A percentile compares a stretch with the other conserved stretches of the same genome.
These are phyloP conservation scores for Hecatera dysodea DNA, from an alignment of 2,888 invertebrate genomes.

Conservation along the genomic window DNA sequence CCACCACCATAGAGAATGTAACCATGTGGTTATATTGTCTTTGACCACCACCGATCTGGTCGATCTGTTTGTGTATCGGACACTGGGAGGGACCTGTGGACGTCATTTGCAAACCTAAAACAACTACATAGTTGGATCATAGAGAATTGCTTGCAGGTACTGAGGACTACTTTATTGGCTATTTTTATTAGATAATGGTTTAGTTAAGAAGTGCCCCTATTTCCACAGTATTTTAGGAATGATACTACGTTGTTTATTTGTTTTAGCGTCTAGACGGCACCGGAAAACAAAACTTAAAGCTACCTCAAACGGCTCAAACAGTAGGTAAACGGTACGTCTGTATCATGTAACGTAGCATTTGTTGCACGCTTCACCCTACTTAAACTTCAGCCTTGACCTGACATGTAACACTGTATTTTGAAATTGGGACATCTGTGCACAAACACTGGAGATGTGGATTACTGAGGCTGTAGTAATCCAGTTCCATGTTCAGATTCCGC, in stretches of 20 bases:
- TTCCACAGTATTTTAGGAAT: neutral
- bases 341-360: conserved; percentile 19
- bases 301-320: no score
- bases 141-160: no score
- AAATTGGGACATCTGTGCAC: conserved; percentile 21
- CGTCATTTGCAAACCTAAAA: neutral
- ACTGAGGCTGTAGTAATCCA: conserved; percentile 5
- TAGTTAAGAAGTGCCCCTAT: neutral
- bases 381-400: conserved; percentile 25
- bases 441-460: conserved; percentile 10
- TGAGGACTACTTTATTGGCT: neutral
- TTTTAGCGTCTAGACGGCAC: no score
- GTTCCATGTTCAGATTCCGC: conserved; percentile 37
- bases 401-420: conserved; percentile 1
- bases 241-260: conserved; percentile 18
- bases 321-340: no score
- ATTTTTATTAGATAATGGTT: no score
- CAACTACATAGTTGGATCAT: neutral
- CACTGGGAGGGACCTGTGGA: neutral
- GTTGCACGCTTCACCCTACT: neutral
- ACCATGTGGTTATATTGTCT: no score
- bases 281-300: no score
- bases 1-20: no score
- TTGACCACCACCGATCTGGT: no score
- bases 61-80: neutral